phyloP scores from a whole-genome alignment of 2,888 invertebrate genomes.

The Frankliniella fusca region DNA sequence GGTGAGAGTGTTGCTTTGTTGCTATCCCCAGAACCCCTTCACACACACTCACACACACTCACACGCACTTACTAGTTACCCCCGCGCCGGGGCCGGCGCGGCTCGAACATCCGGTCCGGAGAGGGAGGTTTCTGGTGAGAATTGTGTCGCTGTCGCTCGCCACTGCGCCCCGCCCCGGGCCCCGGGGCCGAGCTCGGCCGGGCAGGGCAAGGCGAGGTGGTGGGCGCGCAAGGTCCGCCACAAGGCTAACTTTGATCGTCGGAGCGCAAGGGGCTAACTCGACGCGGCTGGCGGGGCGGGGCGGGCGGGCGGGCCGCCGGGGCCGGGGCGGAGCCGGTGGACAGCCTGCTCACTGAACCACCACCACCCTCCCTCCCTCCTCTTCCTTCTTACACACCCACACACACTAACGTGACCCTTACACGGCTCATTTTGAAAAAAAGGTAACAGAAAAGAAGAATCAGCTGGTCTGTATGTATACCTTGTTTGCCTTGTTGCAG shows the following conservation, averaged over 20 bases:
- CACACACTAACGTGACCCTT: neutral
- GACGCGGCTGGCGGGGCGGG: neutral
- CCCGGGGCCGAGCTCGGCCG: neutral
- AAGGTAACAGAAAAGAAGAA: too few species aligned
- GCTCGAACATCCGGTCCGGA: neutral
- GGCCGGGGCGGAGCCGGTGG: neutral
- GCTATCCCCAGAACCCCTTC: too few species aligned
- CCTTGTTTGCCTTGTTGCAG: neutral
- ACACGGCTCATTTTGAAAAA: neutral
- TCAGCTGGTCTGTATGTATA: neutral
- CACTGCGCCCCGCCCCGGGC: neutral
- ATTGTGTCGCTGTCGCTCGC: neutral
- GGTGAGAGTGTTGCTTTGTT: too few species aligned
- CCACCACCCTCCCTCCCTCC: neutral
- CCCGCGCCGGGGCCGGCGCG: neutral
- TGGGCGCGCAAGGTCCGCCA: neutral
- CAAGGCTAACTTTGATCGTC: conserved; percentile 1
- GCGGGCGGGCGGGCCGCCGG: neutral
- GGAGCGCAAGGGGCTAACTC: neutral
- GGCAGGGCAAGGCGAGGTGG: neutral
- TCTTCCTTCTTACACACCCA: neutral
- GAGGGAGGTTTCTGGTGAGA: too few species aligned
- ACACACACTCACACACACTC: too few species aligned
- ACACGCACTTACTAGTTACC: too few species aligned
- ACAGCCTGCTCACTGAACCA: neutral